Base-by-base conservation (phyloP, 2,888 invertebrate species). In the Artemia sp. region DNA sequence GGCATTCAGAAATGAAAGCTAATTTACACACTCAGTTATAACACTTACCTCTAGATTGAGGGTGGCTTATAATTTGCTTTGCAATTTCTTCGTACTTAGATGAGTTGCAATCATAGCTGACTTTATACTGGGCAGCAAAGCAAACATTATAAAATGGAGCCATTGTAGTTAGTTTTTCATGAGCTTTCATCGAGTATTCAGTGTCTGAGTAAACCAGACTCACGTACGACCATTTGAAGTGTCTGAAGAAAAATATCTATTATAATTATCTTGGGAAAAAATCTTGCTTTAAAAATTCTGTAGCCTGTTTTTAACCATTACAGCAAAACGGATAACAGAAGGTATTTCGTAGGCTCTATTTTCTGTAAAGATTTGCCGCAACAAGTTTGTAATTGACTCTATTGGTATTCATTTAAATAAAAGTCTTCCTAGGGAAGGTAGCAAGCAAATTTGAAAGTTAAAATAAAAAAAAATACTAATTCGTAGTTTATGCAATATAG, bases 171-270 rank as follows among this genome's bases (percentile, higher is more conserved):
- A 83, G 75, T 52, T 79, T 80, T 72, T 81, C 80, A 74, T 80
- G 81, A 3, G 82, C 83, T 72, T 80, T 80, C 9, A 67, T 14
- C 0, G 83, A 83, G 73, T 83, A 83, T 73, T 82, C 82, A n/a
- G 81, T 80, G 74, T 82, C 81, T 53, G 82, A 81, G 75, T 83
- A 82, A 6, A 83, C 80, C 8, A 82, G 78, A 5, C 81, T 80
- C 7, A 82, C 82, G 75, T 83, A 83, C 7, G 79, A 79, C 82
- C 83, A 83, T n/a, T 77, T 75, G 74, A 82, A 80, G 51, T 75
- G 74, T 71, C 82, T 82, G 75, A 8, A 74, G 10, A 52, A 24
- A 68, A 51, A 38, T 12, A n/a, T 6, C 1, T n/a, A 19, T 50
- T 71, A 51, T 71, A n/a, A 51, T 68, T 51, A 68, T n/a, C 14